phyloP scores from a whole-genome alignment of 2,888 invertebrate genomes.

The Clivina fossor region DNA sequence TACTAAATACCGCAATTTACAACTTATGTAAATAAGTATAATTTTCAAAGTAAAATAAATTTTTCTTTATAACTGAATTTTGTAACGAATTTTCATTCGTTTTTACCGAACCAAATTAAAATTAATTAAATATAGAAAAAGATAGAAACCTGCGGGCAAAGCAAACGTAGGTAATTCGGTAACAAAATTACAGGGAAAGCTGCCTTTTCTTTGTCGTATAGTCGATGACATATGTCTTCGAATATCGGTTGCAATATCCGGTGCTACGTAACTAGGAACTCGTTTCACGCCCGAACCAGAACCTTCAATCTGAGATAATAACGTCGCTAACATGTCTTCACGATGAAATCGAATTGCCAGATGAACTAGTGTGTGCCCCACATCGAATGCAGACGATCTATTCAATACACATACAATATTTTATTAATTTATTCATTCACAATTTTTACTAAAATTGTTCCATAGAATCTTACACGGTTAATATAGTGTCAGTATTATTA shows the following conservation, averaged over 20 bases:
- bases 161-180: conserved; percentile 91
- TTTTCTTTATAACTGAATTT: too few relatives aligned
- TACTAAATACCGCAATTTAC: not conserved
- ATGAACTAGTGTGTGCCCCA: conserved; percentile 92
- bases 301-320: conserved; percentile 85
- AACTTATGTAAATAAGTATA: not conserved
- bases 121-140: too few relatives aligned
- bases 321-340: conserved; percentile 86
- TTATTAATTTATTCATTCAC: too few relatives aligned
- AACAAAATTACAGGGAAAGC: conserved; percentile 84
- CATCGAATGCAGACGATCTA: conserved; percentile 88
- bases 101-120: too few relatives aligned
- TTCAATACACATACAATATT: too few relatives aligned
- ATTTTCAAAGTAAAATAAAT: too few relatives aligned
- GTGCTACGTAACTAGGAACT: conserved; percentile 92
- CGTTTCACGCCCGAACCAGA: conserved; percentile 86
- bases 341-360: conserved; percentile 91
- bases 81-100: too few relatives aligned
- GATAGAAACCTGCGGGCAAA: conserved; percentile 89
- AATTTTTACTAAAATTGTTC: too few relatives aligned
- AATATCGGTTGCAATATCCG: conserved; percentile 89
- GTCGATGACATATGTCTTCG: conserved; percentile 83
- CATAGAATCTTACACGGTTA: too few relatives aligned
- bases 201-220: conserved; percentile 79
- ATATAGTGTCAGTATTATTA: too few relatives aligned